phyloP scores from a whole-genome alignment of 2,888 invertebrate genomes.

The Tolmerus cingulatus region DNA sequence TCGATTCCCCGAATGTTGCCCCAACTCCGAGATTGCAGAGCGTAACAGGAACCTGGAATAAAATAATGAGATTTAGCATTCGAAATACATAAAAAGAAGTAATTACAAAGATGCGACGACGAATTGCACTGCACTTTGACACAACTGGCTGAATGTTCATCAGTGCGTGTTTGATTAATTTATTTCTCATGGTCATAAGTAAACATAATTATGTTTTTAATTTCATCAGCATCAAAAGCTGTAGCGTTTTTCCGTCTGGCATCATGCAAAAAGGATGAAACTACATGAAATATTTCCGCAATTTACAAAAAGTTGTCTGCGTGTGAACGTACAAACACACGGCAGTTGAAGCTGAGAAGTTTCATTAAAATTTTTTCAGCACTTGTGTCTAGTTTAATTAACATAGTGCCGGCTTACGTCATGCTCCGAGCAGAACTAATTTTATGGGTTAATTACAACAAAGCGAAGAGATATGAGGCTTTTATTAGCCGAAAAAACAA shows the following conservation, averaged over 20 bases:
- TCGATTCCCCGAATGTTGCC: constrained; percentile 79
- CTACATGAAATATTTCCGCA: neutral
- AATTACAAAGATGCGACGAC: neutral
- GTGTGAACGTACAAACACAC: neutral
- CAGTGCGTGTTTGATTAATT: neutral
- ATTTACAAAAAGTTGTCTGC: neutral
- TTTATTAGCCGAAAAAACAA: neutral
- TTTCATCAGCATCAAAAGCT: neutral
- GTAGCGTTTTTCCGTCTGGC: neutral
- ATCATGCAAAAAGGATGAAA: neutral
- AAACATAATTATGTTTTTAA: neutral
- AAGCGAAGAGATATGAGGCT: neutral
- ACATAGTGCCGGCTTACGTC: neutral
- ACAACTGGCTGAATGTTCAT: neutral
- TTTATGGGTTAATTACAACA: neutral
- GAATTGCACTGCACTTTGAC: neutral
- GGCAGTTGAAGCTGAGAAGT: neutral
- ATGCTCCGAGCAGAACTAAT: neutral
- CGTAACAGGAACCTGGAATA: constrained; percentile 70
- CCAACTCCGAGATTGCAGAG: constrained; percentile 76
- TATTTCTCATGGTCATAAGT: neutral
- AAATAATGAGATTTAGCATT: neutral
- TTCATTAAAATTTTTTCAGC: neutral
- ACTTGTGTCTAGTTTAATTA: neutral
- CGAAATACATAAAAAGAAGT: neutral